Base-by-base conservation (phyloP, 1,140 invertebrate genomes). In the Drosophila guanche region DNA sequence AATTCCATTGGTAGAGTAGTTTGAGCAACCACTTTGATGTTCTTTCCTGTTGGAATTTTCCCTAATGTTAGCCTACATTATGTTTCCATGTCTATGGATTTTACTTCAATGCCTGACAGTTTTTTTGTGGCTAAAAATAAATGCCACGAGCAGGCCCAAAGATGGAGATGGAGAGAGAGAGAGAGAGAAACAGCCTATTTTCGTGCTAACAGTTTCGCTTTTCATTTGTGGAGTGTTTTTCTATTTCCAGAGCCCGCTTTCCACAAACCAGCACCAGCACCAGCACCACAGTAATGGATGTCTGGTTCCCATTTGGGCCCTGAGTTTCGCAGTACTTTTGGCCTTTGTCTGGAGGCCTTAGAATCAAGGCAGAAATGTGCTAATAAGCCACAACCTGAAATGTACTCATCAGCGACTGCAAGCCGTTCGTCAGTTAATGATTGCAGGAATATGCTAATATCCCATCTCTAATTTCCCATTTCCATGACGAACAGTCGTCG, bases 371-470 rank as follows among this genome's bases (percentile, higher is more conserved):
- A 61, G 45, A 42, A 40, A 73, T 59, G 57, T 45, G 29, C 57
- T 29, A 70, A 41, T 50, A 43, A 60, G 54, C 48, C 66, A 54
- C 40, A 62, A 68, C 63, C 46, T 55, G 40, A 62, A 54, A 53
- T 62, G 25, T 55, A 53, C 25, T 51, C 59, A 55, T 46, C 53
- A 23, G 25, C 29, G 63, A 66, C 60, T 76, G 67, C 80, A 74
- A 10, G 33, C 33, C 33, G 54, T 78, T 77, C 73, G 67, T 62
- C 72, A 23, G 42, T 50, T 75, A 75, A 75, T 74, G 62, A 66
- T 72, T 66, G 58, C 81, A 79, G 80, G 65, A 85, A 85, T 77
- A 85, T 85, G 81, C 81, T 61, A 86, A 85, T 86, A 63, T 74
- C 45, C 50, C 51, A 37, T 40, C 6, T 56, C 60, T 55, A 41